A percentile compares a stretch with the other conserved stretches of the same genome.
phyloP scores from a whole-genome alignment of 1,140 invertebrate genomes.

The Drosophila equinoxialis region DNA sequence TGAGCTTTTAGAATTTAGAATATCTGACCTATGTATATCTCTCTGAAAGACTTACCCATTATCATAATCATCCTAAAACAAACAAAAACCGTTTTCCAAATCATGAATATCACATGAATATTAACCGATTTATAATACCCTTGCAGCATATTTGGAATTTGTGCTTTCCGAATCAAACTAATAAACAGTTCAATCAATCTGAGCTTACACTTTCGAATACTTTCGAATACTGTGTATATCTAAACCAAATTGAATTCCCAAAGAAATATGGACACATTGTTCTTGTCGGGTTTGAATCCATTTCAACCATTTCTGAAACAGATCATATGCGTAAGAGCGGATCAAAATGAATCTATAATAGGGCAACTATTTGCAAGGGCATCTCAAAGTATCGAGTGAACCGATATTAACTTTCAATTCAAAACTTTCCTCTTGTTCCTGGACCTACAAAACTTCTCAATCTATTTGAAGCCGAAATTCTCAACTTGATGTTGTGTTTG shows the following conservation, averaged over 20 bases:
- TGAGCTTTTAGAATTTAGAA: conserved; percentile 61
- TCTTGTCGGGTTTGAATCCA: too few species aligned
- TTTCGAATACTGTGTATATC: too few species aligned
- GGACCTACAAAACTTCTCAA: background rate
- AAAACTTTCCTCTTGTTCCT: background rate
- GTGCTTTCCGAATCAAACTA: too few species aligned
- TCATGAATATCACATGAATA: conserved; percentile 13
- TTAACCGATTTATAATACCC: too few species aligned
- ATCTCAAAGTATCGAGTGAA: background rate
- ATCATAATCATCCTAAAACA: background rate
- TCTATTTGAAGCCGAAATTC: background rate
- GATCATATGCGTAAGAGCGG: too few species aligned
- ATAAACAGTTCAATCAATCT: too few species aligned
- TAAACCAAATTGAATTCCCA: too few species aligned
- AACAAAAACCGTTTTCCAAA: conserved; percentile 28
- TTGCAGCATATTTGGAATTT: too few species aligned
- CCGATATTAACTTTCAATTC: background rate
- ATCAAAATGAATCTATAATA: too few species aligned
- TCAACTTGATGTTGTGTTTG: conserved; percentile 1
- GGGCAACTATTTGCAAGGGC: background rate
- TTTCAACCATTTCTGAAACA: too few species aligned
- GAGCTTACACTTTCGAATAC: too few species aligned
- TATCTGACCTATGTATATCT: conserved; percentile 25
- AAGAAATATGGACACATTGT: too few species aligned
- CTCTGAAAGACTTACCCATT: background rate